phyloP scores from a whole-genome alignment of 2,113 vertebrate species.

The Oryzias melastigma region DNA sequence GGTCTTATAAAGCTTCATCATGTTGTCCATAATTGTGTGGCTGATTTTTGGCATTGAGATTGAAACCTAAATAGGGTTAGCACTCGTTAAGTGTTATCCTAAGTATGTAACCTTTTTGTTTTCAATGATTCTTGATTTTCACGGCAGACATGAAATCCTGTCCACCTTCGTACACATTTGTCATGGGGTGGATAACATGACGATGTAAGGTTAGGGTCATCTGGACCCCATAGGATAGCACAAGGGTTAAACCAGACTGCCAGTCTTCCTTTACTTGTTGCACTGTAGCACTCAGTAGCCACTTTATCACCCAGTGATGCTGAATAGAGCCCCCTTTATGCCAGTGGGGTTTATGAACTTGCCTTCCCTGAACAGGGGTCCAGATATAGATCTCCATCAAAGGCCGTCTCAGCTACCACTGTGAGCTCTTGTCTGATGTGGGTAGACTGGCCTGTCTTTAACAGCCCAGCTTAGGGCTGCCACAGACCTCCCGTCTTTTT shows the following conservation, averaged over 20 bases:
- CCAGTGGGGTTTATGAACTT: conserved; percentile 65
- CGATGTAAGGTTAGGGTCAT: too few species aligned
- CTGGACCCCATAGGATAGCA: too few species aligned
- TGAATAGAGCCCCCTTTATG: conserved; percentile 76
- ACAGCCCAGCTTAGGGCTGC: conserved; percentile 20
- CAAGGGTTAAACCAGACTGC: conserved; percentile 44
- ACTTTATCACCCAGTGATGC: conserved; percentile 51
- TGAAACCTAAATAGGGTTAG: conserved; percentile 71
- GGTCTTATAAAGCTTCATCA: conserved; percentile 23
- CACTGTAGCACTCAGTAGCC: conserved; percentile 34
- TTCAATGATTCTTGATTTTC: too few species aligned
- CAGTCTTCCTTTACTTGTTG: conserved; percentile 34
- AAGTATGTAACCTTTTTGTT: too few species aligned
- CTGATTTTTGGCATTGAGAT: conserved; percentile 63
- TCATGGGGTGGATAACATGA: too few species aligned
- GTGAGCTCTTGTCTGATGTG: conserved; percentile 56
- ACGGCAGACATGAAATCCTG: too few species aligned
- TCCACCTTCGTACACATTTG: too few species aligned
- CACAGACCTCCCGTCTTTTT: conserved; percentile 9
- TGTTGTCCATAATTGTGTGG: conserved; percentile 59
- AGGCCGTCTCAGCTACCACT: conserved; percentile 57
- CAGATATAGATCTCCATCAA: conserved; percentile 73
- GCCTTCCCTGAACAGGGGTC: conserved; percentile 51
- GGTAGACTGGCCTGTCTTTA: conserved; percentile 31
- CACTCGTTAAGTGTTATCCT: conserved; percentile 42